Evolutionary conservation across 2,113 vertebrate species (phyloP).

Genomic region (zebrafish (Danio rerio)): GRCz12tu NC_133192.1:367501-368000

Average conservation of each 20-base stretch:
- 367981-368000: too few relatives aligned
- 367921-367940: too few relatives aligned
- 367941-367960: too few relatives aligned
- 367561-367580: background rate
- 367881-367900: too few relatives aligned
- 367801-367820: conserved; percentile 8
- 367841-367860: background rate
- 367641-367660: conserved; percentile 14
- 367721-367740: background rate
- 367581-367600: background rate
- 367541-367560: too few relatives aligned
- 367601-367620: background rate
- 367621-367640: background rate
- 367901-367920: too few relatives aligned
- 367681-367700: conserved; percentile 19
- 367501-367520: background rate
- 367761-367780: conserved; percentile 29
- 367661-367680: background rate
- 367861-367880: too few relatives aligned
- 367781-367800: conserved; percentile 18
- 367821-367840: background rate
- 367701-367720: background rate
- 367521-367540: too few relatives aligned
- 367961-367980: too few relatives aligned
- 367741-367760: conserved; percentile 47